Base-by-base conservation (phyloP, 2,888 invertebrate species). In the Cerceris ruficornis region DNA sequence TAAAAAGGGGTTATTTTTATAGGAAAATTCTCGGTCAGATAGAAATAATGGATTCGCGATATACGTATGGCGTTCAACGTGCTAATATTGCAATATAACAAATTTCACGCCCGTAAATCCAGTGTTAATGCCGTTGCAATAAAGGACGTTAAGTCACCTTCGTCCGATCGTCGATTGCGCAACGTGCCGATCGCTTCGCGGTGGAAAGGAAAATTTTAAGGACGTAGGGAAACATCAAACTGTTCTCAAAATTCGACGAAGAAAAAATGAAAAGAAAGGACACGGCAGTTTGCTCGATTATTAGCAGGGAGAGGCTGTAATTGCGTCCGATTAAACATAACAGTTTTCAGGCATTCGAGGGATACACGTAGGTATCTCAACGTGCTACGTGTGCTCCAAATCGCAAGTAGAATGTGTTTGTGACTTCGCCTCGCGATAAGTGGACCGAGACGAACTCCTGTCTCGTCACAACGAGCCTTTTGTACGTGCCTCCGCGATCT, bases 391-490 rank as follows among this genome's bases (percentile, higher is more conserved):
- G 81, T 75, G 84, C 74, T 83, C 84, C 83, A 83, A 84, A 84
- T 84, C 81, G 81, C 76, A 79, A 83, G 79, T 79, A 79, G 84
- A 85, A 85, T 83, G 76, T 78, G 78, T 69, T 84, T 78, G 79
- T 69, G 69, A 78, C 77, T 79, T 74, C 75, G 75, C 69, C 78
- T 28, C 52, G 83, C 61, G 85, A 83, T 87, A 90, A 89, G 88
- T 89, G 89, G 89, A 90, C 89, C 88, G 89, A 85, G 87, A 89
- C 90, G 69, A 68, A 77, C 81, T 84, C 82, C 76, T 79, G 77
- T 75, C 73, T 78, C 81, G 85, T 87, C 85, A 83, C 82, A 87
- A 74, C 75, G 76, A 80, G 82, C 67, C 88, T 88, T 80, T 79
- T 79, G 67, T 80, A 55, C 54, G 52, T 46, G 55, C 41, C 77